A percentile compares a stretch with the other conserved stretches of the same genome.
Conservation (phyloP, 1,140 invertebrate species). For the Oedothorax gibbosus region DNA sequence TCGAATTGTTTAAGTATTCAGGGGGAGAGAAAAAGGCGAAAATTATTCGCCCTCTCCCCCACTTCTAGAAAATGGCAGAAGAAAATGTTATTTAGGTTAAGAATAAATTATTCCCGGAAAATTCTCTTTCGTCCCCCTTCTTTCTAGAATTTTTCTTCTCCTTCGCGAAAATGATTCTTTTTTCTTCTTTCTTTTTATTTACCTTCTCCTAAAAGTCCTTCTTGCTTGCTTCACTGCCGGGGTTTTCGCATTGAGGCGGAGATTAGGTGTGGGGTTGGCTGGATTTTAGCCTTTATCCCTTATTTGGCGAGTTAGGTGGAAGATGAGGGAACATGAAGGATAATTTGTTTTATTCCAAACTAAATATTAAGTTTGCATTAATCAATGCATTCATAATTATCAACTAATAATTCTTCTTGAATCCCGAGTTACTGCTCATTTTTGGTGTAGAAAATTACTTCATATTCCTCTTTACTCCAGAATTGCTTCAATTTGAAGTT, state of each 20-base stretch:
- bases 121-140: conserved; percentile 33
- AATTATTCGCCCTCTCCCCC: background rate
- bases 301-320: background rate
- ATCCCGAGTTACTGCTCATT: too few species aligned
- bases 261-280: conserved; percentile 3
- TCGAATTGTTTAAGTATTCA: conserved; percentile 59
- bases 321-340: too few species aligned
- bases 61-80: conserved; percentile 26
- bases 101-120: conserved; percentile 59
- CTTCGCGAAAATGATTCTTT: too few species aligned
- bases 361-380: too few species aligned
- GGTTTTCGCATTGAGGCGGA: conserved; percentile 47
- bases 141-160: conserved; percentile 36
- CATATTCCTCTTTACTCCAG: too few species aligned
- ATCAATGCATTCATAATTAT: too few species aligned
- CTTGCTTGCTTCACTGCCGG: background rate
- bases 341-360: too few species aligned
- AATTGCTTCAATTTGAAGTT: too few species aligned
- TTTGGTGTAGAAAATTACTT: too few species aligned
- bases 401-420: too few species aligned
- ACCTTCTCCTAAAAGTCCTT: background rate
- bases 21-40: conserved; percentile 24
- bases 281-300: background rate
- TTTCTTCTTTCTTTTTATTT: too few species aligned
- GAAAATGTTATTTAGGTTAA: conserved; percentile 61